phyloP scores from a whole-genome alignment of 1,140 invertebrate species.

The Magallana gigas region DNA sequence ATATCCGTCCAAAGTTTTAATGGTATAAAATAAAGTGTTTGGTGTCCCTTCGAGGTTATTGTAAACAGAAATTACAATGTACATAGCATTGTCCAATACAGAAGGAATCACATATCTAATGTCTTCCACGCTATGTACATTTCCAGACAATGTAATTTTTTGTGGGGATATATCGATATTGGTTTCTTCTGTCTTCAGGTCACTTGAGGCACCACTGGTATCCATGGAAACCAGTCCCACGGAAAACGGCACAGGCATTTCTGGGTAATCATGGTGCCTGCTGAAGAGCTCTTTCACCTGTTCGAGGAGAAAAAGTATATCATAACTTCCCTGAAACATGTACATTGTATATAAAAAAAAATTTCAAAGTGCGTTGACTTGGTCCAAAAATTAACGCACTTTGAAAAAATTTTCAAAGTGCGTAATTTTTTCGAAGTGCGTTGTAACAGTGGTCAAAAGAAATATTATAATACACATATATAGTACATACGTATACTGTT shows the following conservation, averaged over 20 bases:
- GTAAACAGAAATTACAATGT: not conserved
- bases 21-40: not conserved
- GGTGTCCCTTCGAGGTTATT: not conserved
- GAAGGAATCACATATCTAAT: not conserved
- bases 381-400: no score
- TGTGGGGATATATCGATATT: not conserved
- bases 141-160: not conserved
- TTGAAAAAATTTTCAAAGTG: no score
- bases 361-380: not conserved
- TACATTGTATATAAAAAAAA: not conserved
- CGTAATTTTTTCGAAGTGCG: no score
- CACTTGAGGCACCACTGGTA: not conserved
- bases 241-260: not conserved
- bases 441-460: no score
- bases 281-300: not conserved
- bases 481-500: no score
- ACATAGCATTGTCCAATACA: not conserved
- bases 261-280: not conserved
- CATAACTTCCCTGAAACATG: not conserved
- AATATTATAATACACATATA: no score
- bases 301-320: not conserved
- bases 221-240: not conserved
- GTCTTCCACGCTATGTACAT: not conserved
- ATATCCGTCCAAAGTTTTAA: not conserved
- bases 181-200: not conserved